Evolutionary conservation across 2,888 invertebrate species (phyloP).

Genomic region (Thysanoteuthis rhombus): DNA sequence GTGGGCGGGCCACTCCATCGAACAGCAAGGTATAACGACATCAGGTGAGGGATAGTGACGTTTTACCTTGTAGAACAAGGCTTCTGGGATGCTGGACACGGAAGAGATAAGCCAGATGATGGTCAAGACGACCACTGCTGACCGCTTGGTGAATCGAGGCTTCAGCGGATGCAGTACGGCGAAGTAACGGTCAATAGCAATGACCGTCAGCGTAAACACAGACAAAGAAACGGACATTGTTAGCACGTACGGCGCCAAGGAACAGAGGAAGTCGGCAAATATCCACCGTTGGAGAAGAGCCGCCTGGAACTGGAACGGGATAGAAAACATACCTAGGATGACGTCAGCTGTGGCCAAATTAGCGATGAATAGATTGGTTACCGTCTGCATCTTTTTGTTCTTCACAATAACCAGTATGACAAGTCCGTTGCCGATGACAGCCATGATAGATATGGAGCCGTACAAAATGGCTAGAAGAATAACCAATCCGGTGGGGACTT

Average conservation of each 20-base stretch:
- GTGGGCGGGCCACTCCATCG: slow-evolving; percentile 45
- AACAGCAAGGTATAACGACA: slow-evolving; percentile 61
- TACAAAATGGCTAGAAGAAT: slow-evolving; percentile 81
- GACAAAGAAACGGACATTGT: slow-evolving; percentile 88
- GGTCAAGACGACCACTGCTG: slow-evolving; percentile 79
- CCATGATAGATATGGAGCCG: slow-evolving; percentile 82
- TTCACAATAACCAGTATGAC: slow-evolving; percentile 87
- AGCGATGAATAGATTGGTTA: slow-evolving; percentile 85
- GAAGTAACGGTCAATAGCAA: slow-evolving; percentile 83
- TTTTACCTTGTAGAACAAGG: slow-evolving; percentile 60
- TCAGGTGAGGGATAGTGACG: slow-evolving; percentile 35
- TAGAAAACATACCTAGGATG: slow-evolving; percentile 84
- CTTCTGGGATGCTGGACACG: slow-evolving; percentile 74
- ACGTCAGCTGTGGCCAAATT: slow-evolving; percentile 88
- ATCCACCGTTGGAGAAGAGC: slow-evolving; percentile 87
- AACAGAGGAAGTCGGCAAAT: slow-evolving; percentile 86
- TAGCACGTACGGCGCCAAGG: slow-evolving; percentile 88
- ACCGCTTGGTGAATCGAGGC: slow-evolving; percentile 76
- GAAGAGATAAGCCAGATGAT: slow-evolving; percentile 80
- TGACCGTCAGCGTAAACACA: slow-evolving; percentile 86
- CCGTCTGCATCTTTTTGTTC: slow-evolving; percentile 81
- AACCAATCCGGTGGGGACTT: slow-evolving; percentile 80
- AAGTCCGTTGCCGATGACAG: slow-evolving; percentile 84
- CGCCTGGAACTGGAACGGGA: slow-evolving; percentile 90
- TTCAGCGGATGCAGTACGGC: slow-evolving; percentile 71